Percentiles rank a stretch among this genome's conserved stretches.
Evolutionary conservation across 2,797 vertebrate species (phyloP).

Genomic region (Tympanoctomys barrerae): DNA sequence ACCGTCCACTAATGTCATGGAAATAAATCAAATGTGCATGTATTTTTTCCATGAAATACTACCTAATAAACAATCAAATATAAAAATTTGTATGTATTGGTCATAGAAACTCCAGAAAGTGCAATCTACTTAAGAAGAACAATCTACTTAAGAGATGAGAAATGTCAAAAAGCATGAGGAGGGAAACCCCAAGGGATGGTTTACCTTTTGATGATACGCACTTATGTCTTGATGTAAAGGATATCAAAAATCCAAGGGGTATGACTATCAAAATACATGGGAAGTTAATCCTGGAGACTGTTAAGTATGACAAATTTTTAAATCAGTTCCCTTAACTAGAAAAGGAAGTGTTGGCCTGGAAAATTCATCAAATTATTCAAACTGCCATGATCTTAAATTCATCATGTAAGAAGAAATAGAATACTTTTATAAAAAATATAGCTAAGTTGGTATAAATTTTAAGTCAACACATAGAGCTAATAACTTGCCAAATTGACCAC

Average conservation of each 20-base stretch:
- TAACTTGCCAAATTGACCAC: not conserved
- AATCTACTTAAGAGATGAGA: not conserved
- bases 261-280: slow-evolving; percentile 16
- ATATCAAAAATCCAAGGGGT: slow-evolving; percentile 29
- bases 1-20: not conserved
- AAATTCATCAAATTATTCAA: not conserved
- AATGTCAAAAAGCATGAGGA: not conserved
- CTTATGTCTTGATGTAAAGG: slow-evolving; percentile 55
- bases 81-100: not conserved
- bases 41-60: not conserved
- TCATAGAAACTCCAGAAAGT: not conserved
- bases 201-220: slow-evolving; percentile 18
- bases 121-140: not conserved
- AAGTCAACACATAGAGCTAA: slow-evolving; percentile 9
- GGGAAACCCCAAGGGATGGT: not conserved
- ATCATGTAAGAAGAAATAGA: not conserved
- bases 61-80: not conserved
- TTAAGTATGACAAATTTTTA: not conserved
- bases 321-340: slow-evolving; percentile 15
- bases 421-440: not conserved
- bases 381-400: not conserved
- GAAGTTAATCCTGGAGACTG: not conserved
- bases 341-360: slow-evolving; percentile 18
- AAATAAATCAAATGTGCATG: not conserved
- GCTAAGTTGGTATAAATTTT: slow-evolving; percentile 53